Evolutionary conservation across 2,888 invertebrate genomes (phyloP), one percentile per base, ranked within the genome.

Genomic region (Caenorhabditis wallacei): DNA sequence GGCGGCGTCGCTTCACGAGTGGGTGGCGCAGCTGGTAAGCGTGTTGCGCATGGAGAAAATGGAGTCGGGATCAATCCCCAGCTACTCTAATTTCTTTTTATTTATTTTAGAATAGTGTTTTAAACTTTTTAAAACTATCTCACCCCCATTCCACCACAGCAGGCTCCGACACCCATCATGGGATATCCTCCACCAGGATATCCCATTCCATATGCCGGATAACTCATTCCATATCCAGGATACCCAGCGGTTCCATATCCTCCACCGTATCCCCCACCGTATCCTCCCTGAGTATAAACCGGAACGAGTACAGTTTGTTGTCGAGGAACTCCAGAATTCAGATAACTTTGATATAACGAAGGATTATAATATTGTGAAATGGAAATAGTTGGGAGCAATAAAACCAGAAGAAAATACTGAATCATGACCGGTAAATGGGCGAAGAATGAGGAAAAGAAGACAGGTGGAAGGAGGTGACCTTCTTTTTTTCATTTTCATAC

Each of bases 281-380:
- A 64, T 0, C 35, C 43, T 26, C 53, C 66, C 59, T 70, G 71
- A 13, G 76, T 71, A 48, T 76, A 82, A 22, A 82, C 71, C 7
- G 82, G 82, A n/a, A 82, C 82, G 1, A 82, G 46, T 16, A 82
- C 63, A 1, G 82, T 82, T 16, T 76, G 76, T 24, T 71, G 76
- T 20, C 81, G 63, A 18, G 59, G 74, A 35, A 46, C 54, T n/a
- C 63, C 57, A 13, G 80, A 57, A 48, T 68, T 51, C 69, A 70
- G 10, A 64, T 79, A 79, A 40, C 79, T 71, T 54, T 79, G 80
- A 57, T 69, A 69, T 2, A 64, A 56, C 1, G 80, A 74, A 18
- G 76, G 82, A 54, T 71, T 76, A 35, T 82, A 82, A 46, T 76
- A 82, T 26, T 82, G 82, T 22, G 61, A 71, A 13, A 76, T 11